These are phyloP conservation scores for Sarcophilus harrisii DNA, from an alignment of 2,797 vertebrate species.

Conservation along the genomic window DNA sequence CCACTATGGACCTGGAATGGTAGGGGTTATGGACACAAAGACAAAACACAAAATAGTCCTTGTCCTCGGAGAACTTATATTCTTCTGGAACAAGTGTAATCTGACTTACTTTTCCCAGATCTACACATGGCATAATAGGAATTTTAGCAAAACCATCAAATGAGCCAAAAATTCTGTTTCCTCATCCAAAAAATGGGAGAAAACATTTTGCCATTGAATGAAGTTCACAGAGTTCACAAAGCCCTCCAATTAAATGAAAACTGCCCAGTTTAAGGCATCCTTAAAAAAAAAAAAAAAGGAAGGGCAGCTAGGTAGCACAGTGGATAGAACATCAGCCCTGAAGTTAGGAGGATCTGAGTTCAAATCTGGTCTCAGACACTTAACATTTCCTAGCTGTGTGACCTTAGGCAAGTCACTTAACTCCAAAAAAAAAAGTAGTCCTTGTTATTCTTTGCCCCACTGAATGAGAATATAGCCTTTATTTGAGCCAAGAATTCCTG, in stretches of 20 bases:
- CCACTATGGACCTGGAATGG: not conserved
- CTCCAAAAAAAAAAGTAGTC: not conserved
- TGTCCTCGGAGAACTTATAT: not conserved
- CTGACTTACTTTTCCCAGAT: not conserved
- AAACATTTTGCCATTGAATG: conserved; percentile 20
- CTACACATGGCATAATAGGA: not conserved
- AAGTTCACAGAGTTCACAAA: conserved; percentile 50
- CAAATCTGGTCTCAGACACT: too few relatives aligned
- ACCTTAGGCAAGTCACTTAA: too few relatives aligned
- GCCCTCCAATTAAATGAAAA: conserved; percentile 45
- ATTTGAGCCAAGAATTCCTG: conserved; percentile 39
- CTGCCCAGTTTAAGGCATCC: conserved; percentile 61
- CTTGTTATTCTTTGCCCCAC: conserved; percentile 44
- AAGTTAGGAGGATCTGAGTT: too few relatives aligned
- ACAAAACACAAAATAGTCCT: not conserved
- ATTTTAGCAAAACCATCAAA: not conserved
- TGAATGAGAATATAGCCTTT: not conserved
- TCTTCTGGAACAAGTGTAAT: not conserved
- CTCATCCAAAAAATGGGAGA: not conserved
- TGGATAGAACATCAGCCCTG: too few relatives aligned
- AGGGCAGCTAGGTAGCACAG: not conserved
- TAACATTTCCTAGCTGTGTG: too few relatives aligned
- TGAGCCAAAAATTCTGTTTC: not conserved
- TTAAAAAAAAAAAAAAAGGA: conserved; percentile 12
- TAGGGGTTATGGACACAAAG: not conserved